Conservation (phyloP, 2,113 vertebrate genomes). For the Ciconia maguari region DNA sequence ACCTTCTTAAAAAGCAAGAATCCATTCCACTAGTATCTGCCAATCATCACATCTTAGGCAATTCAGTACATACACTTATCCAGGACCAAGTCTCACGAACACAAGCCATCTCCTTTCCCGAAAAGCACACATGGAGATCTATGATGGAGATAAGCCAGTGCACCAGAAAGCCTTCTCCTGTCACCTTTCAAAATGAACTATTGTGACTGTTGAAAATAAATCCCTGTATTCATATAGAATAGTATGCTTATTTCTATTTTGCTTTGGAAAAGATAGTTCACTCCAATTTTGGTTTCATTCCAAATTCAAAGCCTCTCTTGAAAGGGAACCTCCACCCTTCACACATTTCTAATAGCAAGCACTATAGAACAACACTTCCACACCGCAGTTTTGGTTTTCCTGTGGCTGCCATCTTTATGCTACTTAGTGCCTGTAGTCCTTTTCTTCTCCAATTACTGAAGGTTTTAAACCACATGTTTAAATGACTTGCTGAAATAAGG, state of each 20-base stretch:
- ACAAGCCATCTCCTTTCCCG: neutral
- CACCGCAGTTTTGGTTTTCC: neutral
- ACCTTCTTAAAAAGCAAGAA: neutral
- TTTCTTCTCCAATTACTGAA: neutral
- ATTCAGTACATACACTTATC: neutral
- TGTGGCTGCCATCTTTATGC: neutral
- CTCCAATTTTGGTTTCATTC: neutral
- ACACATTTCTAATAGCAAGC: neutral
- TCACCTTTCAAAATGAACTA: neutral
- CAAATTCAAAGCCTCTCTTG: neutral
- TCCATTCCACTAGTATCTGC: neutral
- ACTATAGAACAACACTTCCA: neutral
- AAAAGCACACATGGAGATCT: neutral
- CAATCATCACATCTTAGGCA: neutral
- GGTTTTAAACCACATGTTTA: neutral
- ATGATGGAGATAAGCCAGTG: neutral
- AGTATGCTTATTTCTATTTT: neutral
- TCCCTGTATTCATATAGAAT: neutral
- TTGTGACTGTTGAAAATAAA: neutral
- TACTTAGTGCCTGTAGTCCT: neutral
- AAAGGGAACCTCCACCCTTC: neutral
- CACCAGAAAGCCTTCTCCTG: neutral
- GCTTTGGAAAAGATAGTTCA: neutral
- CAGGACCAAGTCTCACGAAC: neutral
- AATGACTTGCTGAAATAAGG: conserved; percentile 25